Evolutionary conservation across 2,888 invertebrate genomes (phyloP).

Genomic region (Amiota communis): DNA sequence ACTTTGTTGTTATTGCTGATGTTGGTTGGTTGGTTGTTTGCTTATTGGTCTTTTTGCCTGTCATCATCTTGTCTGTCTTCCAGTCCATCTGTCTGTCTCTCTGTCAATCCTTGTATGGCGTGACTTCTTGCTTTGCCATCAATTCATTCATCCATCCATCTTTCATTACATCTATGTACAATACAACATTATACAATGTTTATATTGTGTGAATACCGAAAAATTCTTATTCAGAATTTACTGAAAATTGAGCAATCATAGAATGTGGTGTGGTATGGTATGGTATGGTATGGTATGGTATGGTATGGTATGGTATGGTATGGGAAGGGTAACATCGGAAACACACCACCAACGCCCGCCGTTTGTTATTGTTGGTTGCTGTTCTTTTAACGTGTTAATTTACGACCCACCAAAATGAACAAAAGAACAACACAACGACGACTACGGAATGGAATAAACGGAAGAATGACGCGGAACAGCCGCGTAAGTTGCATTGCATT

Average conservation of each 20-base stretch:
- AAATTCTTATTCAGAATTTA: conserved; percentile 1
- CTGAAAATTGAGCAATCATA: conserved; percentile 59
- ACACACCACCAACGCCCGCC: conserved; percentile 48
- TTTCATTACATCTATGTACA: too few species aligned
- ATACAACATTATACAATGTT: too few species aligned
- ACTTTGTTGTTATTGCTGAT: conserved; percentile 33
- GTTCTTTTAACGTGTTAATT: conserved; percentile 57
- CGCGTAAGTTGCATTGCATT: background rate
- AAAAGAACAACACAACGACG: conserved; percentile 25
- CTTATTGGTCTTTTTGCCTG: conserved; percentile 15
- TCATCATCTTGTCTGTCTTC: conserved; percentile 13
- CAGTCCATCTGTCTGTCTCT: too few species aligned
- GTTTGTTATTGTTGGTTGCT: background rate
- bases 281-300: too few species aligned
- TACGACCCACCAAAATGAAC: conserved; percentile 29
- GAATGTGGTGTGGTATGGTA: too few species aligned
- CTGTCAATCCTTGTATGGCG: too few species aligned
- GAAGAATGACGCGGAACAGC: conserved; percentile 32
- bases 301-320: too few species aligned
- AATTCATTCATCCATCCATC: too few species aligned
- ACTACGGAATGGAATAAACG: conserved; percentile 25
- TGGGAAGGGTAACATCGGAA: conserved; percentile 58
- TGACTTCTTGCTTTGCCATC: too few species aligned
- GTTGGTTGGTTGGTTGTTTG: conserved; percentile 33
- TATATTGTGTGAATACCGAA: conserved; percentile 17